phyloP scores from a whole-genome alignment of 2,888 invertebrate genomes.

The Drosophila algonquin region DNA sequence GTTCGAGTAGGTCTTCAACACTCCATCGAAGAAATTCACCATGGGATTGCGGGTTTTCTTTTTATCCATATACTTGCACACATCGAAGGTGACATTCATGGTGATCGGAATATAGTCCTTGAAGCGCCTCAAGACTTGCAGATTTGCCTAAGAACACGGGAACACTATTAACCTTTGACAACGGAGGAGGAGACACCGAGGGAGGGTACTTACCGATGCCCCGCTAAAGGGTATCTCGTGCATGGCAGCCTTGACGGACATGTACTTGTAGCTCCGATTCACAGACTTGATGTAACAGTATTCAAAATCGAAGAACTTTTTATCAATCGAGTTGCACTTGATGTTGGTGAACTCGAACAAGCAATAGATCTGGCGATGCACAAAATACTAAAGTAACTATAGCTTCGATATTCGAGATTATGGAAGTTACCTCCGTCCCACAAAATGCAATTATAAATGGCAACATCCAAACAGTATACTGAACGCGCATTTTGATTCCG shows the following conservation, averaged over 20 bases:
- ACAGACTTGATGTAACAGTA: constrained; percentile 28
- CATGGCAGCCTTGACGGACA: constrained; percentile 8
- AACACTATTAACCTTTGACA: too few species aligned
- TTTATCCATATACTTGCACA: constrained; percentile 9
- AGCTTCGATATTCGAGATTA: neutral
- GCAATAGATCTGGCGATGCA: neutral
- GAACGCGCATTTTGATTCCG: neutral
- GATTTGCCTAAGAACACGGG: constrained; percentile 1
- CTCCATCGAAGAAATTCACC: neutral
- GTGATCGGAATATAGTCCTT: constrained; percentile 12
- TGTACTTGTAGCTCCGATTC: constrained; percentile 35
- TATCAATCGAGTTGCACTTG: constrained; percentile 17
- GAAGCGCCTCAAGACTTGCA: constrained; percentile 17
- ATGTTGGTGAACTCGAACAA: constrained; percentile 33
- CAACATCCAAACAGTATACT: neutral
- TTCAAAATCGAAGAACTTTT: constrained; percentile 2
- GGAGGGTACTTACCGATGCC: neutral
- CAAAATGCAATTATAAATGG: neutral
- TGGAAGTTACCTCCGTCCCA: neutral
- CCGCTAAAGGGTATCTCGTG: neutral
- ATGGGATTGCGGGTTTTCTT: constrained; percentile 15
- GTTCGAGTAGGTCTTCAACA: constrained; percentile 8
- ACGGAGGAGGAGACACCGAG: too few species aligned
- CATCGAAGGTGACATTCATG: constrained; percentile 17
- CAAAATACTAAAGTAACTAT: neutral